These are phyloP conservation scores for Peromyscus nudipes DNA, from an alignment of 2,797 vertebrate species.

Conservation along the genomic window DNA sequence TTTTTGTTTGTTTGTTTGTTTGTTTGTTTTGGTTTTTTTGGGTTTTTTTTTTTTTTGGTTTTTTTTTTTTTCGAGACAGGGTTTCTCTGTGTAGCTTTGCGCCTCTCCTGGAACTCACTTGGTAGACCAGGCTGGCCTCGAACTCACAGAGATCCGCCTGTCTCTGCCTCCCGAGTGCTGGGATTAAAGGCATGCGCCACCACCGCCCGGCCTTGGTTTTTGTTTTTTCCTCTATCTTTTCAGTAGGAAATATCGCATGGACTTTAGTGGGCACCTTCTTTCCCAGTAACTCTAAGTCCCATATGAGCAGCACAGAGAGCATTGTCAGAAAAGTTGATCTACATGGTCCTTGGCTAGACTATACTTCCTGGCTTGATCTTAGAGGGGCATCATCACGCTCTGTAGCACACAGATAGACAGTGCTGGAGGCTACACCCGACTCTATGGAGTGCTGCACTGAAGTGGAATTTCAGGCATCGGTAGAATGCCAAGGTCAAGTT, in stretches of 20 bases:
- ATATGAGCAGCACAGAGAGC: not conserved
- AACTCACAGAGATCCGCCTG: too few species aligned
- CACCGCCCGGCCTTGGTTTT: too few species aligned
- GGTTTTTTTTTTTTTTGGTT: too few species aligned
- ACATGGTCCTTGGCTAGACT: not conserved
- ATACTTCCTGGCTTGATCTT: not conserved
- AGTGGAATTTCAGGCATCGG: not conserved
- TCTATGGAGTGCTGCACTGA: fast-evolving
- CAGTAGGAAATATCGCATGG: not conserved
- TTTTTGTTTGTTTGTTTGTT: too few species aligned
- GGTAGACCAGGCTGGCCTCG: too few species aligned
- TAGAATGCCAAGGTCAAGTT: not conserved
- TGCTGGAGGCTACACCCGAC: not conserved
- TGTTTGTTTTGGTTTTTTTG: too few species aligned
- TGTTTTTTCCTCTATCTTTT: not conserved
- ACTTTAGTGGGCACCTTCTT: not conserved
- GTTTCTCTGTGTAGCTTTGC: too few species aligned
- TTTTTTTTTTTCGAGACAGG: too few species aligned
- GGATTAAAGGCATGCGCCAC: too few species aligned
- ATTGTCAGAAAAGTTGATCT: not conserved
- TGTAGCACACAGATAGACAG: not conserved
- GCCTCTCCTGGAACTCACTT: too few species aligned
- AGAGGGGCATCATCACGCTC: not conserved
- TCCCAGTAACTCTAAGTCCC: not conserved
- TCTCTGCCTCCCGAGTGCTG: too few species aligned